Conservation (phyloP, 2,888 invertebrate genomes). For the Nasonovia ribisnigri region DNA sequence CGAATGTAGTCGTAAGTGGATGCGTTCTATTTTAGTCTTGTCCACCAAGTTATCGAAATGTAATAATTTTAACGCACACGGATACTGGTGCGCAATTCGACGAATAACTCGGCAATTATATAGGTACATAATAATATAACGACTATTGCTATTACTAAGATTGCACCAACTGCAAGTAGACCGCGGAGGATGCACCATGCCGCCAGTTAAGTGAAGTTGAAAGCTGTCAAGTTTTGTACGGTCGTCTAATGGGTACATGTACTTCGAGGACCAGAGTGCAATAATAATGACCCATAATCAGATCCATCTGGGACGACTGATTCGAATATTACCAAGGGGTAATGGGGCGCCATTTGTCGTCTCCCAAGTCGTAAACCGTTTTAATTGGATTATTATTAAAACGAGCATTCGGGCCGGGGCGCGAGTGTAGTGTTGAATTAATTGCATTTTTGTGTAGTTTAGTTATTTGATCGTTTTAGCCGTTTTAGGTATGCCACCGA, state of each 20-base stretch:
- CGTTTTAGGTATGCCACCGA: not conserved
- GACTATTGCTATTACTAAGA: not conserved
- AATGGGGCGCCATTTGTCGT: not conserved
- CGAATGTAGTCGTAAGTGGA: not conserved
- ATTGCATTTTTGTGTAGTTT: constrained; percentile 26
- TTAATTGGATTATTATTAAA: constrained; percentile 20
- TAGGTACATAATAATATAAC: not conserved
- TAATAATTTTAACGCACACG: not conserved
- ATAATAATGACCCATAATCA: not conserved
- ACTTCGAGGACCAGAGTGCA: not conserved
- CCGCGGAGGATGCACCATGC: not conserved
- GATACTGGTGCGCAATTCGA: not conserved
- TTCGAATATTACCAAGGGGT: not conserved
- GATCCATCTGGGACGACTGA: not conserved
- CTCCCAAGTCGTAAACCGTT: not conserved
- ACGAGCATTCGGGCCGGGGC: not conserved
- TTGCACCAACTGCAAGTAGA: not conserved
- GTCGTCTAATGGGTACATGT: not conserved
- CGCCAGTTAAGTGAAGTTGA: not conserved
- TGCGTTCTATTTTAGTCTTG: not conserved
- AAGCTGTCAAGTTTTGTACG: not conserved
- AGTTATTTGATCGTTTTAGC: not conserved
- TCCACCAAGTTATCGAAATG: not conserved
- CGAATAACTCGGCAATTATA: not conserved
- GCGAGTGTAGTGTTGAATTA: not conserved